Evolutionary conservation across 2,888 invertebrate species (phyloP).

Genomic region (Mystacides longicornis): DNA sequence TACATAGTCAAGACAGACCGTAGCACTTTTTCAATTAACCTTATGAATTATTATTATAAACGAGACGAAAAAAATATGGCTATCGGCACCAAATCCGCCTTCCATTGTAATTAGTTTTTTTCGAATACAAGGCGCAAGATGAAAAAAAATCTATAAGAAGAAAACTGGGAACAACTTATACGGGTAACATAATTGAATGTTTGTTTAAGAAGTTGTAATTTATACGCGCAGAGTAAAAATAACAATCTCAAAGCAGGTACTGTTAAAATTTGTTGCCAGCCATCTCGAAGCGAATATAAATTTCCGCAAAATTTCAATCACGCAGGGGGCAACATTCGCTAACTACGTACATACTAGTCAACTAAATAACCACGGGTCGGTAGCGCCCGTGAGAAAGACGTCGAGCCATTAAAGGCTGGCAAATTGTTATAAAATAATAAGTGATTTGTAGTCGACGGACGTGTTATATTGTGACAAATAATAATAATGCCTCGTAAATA

Average conservation of each 20-base stretch:
- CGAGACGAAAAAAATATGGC: not conserved
- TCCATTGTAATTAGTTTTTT: conserved; percentile 1
- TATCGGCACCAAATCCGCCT: not conserved
- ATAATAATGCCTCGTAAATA: too few species aligned
- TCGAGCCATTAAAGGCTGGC: too few species aligned
- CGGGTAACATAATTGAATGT: not conserved
- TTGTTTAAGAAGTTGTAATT: conserved; percentile 1
- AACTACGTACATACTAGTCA: too few species aligned
- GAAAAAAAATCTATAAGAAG: not conserved
- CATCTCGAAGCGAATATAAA: not conserved
- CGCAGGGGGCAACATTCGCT: too few species aligned
- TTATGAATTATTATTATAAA: not conserved
- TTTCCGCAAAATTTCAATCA: not conserved
- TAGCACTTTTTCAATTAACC: not conserved
- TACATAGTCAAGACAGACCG: not conserved
- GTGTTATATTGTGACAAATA: too few species aligned
- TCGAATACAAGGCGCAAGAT: not conserved
- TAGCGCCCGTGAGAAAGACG: too few species aligned
- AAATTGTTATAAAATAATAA: too few species aligned
- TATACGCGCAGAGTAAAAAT: too few species aligned
- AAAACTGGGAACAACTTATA: not conserved
- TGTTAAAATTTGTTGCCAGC: not conserved
- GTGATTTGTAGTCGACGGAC: too few species aligned
- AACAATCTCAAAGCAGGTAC: too few species aligned
- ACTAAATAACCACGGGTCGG: too few species aligned